Base-by-base conservation (phyloP, 2,113 vertebrate genomes). In the Acanthisitta chloris region DNA sequence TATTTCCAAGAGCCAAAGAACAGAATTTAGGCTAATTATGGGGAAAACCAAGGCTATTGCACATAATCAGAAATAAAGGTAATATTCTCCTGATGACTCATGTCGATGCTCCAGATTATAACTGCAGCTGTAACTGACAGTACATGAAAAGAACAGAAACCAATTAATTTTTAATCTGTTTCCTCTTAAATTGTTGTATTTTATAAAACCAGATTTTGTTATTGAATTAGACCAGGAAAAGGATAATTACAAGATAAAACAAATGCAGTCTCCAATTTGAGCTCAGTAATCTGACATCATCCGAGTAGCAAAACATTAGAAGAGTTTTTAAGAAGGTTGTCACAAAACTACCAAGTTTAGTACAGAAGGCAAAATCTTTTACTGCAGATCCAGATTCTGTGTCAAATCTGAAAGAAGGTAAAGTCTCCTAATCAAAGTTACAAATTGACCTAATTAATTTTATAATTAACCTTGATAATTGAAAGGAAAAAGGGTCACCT, bases 381-480 rank as follows among this genome's bases (percentile, higher is more conserved):
- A 49, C 34, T 94, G 57, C 46, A 88, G 83, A 86, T 91, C 34
- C 38, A 61, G 46, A 65, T 55, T 91, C 84, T 87, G 19, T 84
- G 34, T 76, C 77, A 86, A 94, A 84, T 33, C n/a, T 15, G 9
- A 91, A 92, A 86, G 21, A 82, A 79, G 79, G 48, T 90, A 95
- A 86, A 92, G 91, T 96, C 91, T 95, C 81, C 76, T 88, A 94
- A 97, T 96, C 81, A 96, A 93, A 94, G 61, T 90, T 97, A 94
- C 65, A 97, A 97, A 97, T 65, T 58, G 38, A 92, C 70, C 83
- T 96, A 97, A 97, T 96, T 97, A 95, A 95, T 97, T 97, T 97
- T 92, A 94, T 74, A 97, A 95, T 98, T 97, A 97, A 97, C 88
- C 87, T 97, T 97, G 94, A 93, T 96, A 97, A 97, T 91, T 93